Percentiles rank a stretch among this genome's conserved stretches.
Evolutionary conservation across 2,888 invertebrate species (phyloP).

Genomic region (Lasius fuliginosus): DNA sequence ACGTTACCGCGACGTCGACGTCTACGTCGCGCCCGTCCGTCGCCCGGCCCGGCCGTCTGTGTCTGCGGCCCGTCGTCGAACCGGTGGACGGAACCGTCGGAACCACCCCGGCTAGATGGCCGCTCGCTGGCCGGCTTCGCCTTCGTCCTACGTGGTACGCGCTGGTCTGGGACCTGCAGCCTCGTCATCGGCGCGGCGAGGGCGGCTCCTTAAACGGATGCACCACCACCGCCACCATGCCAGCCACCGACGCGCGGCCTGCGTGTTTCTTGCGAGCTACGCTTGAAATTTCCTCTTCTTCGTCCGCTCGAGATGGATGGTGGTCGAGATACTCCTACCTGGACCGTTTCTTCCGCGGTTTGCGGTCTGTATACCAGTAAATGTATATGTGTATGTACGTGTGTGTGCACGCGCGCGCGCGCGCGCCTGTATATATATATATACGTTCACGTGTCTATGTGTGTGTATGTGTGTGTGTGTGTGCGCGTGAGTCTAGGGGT

Average conservation of each 20-base stretch:
- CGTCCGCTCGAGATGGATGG: slow-evolving; percentile 9
- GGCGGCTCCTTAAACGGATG: slow-evolving; percentile 76
- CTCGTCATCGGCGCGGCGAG: slow-evolving; percentile 82
- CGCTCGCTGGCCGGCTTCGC: slow-evolving; percentile 69
- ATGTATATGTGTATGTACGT: background rate
- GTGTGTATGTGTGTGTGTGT: background rate
- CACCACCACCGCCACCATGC: slow-evolving; percentile 77
- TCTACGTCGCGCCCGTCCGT: slow-evolving; percentile 78
- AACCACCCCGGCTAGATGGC: slow-evolving; percentile 74
- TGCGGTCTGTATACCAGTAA: background rate
- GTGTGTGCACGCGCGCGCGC: background rate
- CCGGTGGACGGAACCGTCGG: slow-evolving; percentile 75
- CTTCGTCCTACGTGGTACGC: slow-evolving; percentile 73
- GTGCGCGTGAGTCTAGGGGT: slow-evolving; percentile 15
- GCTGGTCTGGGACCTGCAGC: slow-evolving; percentile 68
- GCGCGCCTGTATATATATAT: background rate
- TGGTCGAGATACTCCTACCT: background rate
- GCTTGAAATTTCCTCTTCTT: background rate
- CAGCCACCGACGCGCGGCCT: slow-evolving; percentile 33
- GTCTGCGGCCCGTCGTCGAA: slow-evolving; percentile 56
- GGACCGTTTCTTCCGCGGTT: background rate
- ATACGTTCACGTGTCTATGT: background rate
- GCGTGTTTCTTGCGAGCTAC: slow-evolving; percentile 23
- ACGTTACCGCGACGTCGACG: slow-evolving; percentile 76
- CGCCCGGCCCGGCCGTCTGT: slow-evolving; percentile 67